Evolutionary conservation across 2,797 vertebrate species (phyloP).

Genomic region (Anniella stebbinsi): DNA sequence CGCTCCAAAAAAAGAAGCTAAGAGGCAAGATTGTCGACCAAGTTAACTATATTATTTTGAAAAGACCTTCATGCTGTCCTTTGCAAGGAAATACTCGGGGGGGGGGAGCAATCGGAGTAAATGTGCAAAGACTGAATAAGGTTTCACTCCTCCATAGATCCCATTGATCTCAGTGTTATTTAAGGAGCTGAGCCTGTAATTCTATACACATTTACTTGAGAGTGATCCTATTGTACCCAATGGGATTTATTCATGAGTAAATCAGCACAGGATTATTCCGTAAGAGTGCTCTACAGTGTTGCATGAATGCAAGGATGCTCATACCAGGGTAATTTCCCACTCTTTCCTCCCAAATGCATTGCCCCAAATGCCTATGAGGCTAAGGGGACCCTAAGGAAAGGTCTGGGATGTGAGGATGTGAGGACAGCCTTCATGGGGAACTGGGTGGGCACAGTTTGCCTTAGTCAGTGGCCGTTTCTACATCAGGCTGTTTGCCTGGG

Average conservation of each 20-base stretch:
- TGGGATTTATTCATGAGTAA: too few relatives aligned
- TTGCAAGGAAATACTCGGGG: neutral
- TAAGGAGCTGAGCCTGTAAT: neutral
- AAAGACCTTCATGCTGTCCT: neutral
- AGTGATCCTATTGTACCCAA: too few relatives aligned
- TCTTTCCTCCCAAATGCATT: neutral
- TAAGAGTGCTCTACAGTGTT: neutral
- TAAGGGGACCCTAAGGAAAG: neutral
- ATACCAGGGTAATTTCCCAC: neutral
- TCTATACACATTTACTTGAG: neutral
- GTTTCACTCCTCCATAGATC: neutral
- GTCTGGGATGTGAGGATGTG: too few relatives aligned
- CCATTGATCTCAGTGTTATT: neutral
- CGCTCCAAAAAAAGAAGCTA: slow-evolving; percentile 41
- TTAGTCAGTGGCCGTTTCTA: too few relatives aligned
- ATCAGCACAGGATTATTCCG: too few relatives aligned
- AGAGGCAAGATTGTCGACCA: slow-evolving; percentile 47
- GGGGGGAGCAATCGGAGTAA: neutral
- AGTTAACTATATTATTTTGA: slow-evolving; percentile 19
- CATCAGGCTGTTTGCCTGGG: too few relatives aligned
- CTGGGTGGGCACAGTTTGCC: neutral
- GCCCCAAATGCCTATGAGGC: neutral
- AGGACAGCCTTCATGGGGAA: too few relatives aligned
- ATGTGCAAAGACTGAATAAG: neutral
- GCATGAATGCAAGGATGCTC: neutral